Conservation (phyloP, 1,140 invertebrate species). For the Philaenus spumarius region DNA sequence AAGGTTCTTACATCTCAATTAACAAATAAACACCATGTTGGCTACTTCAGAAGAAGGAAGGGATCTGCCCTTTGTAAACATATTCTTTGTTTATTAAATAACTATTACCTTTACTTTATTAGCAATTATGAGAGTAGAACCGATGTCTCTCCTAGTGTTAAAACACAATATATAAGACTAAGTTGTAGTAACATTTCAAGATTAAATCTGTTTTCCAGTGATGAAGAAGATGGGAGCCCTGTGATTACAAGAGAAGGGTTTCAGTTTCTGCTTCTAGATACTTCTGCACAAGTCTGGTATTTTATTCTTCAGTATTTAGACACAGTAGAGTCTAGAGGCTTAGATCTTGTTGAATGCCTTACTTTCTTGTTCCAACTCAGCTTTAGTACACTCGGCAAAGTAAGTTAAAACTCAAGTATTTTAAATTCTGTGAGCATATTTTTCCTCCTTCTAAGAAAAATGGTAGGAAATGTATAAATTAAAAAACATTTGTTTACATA, state of each 20-base stretch:
- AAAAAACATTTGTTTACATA: slow-evolving; percentile 14
- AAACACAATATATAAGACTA: too few relatives aligned
- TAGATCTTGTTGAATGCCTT: slow-evolving; percentile 85
- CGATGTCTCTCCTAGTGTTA: too few relatives aligned
- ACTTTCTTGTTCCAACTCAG: slow-evolving; percentile 94
- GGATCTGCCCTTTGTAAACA: too few relatives aligned
- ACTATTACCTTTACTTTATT: too few relatives aligned
- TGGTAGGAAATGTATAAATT: not conserved
- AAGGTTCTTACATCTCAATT: too few relatives aligned
- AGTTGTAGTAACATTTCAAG: too few relatives aligned
- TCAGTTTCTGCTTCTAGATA: slow-evolving; percentile 92
- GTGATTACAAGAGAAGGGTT: slow-evolving; percentile 89
- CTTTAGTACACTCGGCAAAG: slow-evolving; percentile 91
- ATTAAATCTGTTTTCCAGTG: slow-evolving; percentile 17
- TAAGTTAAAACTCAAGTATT: slow-evolving; percentile 35
- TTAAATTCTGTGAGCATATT: not conserved
- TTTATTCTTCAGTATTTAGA: slow-evolving; percentile 95
- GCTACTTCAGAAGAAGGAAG: too few relatives aligned
- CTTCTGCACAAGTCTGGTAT: slow-evolving; percentile 91
- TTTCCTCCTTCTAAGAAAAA: slow-evolving; percentile 9
- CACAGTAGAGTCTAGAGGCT: slow-evolving; percentile 75
- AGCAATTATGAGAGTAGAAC: too few relatives aligned
- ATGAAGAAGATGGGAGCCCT: slow-evolving; percentile 70
- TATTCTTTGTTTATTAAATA: too few relatives aligned
- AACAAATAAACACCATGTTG: too few relatives aligned